Evolutionary conservation across 1,140 invertebrate genomes (phyloP).

Genomic region (Hyphantria cunea): DNA sequence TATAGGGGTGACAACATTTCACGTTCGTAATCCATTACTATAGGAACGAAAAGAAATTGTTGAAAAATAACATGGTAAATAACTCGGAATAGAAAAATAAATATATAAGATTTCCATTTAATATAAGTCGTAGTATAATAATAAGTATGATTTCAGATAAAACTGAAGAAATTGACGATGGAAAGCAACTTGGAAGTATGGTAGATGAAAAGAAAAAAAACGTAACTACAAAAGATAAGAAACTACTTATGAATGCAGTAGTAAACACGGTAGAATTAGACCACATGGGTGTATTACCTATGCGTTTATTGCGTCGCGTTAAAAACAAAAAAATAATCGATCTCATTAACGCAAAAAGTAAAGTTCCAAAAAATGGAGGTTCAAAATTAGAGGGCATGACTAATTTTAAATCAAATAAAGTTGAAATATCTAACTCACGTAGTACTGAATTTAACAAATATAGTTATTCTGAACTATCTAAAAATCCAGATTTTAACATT

Average conservation of each 20-base stretch:
- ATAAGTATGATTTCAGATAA: neutral
- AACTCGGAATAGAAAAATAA: too few relatives aligned
- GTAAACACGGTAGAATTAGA: constrained; percentile 67
- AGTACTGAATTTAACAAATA: constrained; percentile 76
- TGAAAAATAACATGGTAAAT: too few relatives aligned
- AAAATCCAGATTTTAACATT: constrained; percentile 77
- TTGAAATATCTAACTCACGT: constrained; percentile 45
- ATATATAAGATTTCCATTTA: too few relatives aligned
- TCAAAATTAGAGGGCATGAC: neutral
- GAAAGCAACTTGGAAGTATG: neutral
- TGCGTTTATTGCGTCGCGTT: constrained; percentile 38
- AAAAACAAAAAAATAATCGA: constrained; percentile 50
- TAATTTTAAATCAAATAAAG: too few relatives aligned
- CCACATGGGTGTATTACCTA: constrained; percentile 57
- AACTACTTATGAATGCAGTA: constrained; percentile 57
- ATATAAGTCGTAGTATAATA: too few relatives aligned
- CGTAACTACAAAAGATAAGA: constrained; percentile 48
- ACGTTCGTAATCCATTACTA: too few relatives aligned
- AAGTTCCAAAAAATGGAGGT: constrained; percentile 39
- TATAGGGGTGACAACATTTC: too few relatives aligned
- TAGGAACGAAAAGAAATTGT: too few relatives aligned
- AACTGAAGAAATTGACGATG: neutral
- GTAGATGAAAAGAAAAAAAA: neutral
- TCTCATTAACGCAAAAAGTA: constrained; percentile 46
- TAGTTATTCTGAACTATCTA: constrained; percentile 64